A percentile compares a stretch with the other conserved stretches of the same genome.
These are phyloP conservation scores for Neocrepidodera transversa DNA, from an alignment of 2,888 invertebrate genomes.

Conservation along the genomic window DNA sequence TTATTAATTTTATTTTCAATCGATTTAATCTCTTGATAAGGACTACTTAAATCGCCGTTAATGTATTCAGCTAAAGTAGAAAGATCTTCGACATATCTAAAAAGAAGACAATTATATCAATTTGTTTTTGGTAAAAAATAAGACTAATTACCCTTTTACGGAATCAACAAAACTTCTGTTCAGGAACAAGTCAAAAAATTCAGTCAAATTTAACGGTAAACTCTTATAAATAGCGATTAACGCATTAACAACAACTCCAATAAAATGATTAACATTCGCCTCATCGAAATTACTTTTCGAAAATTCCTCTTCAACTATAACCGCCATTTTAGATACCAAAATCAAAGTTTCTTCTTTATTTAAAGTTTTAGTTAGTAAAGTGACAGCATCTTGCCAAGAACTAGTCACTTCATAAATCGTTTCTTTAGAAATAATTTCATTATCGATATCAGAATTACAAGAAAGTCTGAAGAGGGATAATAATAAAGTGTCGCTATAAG, in stretches of 20 bases:
- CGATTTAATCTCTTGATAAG: slow-evolving; percentile 37
- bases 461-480: slow-evolving; percentile 62
- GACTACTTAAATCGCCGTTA: slow-evolving; percentile 47
- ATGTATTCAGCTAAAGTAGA: slow-evolving; percentile 51
- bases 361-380: slow-evolving; percentile 44
- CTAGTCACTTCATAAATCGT: slow-evolving; percentile 66
- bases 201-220: slow-evolving; percentile 43
- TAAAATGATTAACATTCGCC: slow-evolving; percentile 39
- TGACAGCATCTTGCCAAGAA: slow-evolving; percentile 66
- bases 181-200: slow-evolving; percentile 46
- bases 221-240: slow-evolving; percentile 47
- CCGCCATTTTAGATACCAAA: slow-evolving; percentile 40
- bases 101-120: not conserved
- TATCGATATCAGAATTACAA: slow-evolving; percentile 55
- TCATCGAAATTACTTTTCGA: slow-evolving; percentile 28
- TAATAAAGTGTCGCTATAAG: slow-evolving; percentile 59
- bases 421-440: slow-evolving; percentile 58
- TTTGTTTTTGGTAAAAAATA: too few relatives aligned
- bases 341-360: slow-evolving; percentile 33
- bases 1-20: slow-evolving; percentile 37
- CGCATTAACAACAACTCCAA: slow-evolving; percentile 46
- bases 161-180: slow-evolving; percentile 31
- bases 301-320: slow-evolving; percentile 41
- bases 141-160: not conserved
- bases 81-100: slow-evolving; percentile 19